Percentiles rank a stretch among this genome's conserved stretches.
These are phyloP conservation scores for Sinonovacula constricta DNA, from an alignment of 1,140 invertebrate genomes.

Conservation along the genomic window DNA sequence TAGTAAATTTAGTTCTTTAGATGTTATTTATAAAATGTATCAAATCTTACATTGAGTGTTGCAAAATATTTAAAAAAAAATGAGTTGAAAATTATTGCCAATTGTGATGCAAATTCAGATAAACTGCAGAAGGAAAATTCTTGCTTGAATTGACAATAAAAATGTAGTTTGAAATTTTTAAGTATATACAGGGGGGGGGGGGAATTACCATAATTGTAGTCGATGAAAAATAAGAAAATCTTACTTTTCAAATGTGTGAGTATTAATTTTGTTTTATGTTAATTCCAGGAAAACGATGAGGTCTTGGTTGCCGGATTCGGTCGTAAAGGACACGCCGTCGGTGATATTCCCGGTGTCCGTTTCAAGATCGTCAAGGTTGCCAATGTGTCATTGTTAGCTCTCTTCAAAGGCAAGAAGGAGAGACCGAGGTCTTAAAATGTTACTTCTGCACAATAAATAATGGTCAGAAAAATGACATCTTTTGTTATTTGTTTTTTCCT, in stretches of 20 bases:
- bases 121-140: no score
- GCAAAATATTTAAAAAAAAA: no score
- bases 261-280: constrained; percentile 11
- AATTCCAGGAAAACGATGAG: constrained; percentile 95
- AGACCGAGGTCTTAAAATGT: constrained; percentile 95
- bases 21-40: no score
- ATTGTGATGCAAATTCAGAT: no score
- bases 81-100: no score
- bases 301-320: constrained; percentile 99
- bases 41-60: no score
- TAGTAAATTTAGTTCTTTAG: no score
- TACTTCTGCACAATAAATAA: constrained; percentile 16
- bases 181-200: no score
- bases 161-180: no score
- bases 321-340: constrained; percentile 99
- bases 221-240: neutral
- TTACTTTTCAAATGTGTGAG: neutral
- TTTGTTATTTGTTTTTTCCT: no score
- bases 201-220: no score
- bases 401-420: constrained; percentile 99
- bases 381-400: constrained; percentile 97
- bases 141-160: no score
- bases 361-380: constrained; percentile 99
- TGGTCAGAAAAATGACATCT: neutral
- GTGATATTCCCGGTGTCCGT: constrained; percentile 98